Conservation (phyloP, 2,888 invertebrate species). For the Orthosia incerta region DNA sequence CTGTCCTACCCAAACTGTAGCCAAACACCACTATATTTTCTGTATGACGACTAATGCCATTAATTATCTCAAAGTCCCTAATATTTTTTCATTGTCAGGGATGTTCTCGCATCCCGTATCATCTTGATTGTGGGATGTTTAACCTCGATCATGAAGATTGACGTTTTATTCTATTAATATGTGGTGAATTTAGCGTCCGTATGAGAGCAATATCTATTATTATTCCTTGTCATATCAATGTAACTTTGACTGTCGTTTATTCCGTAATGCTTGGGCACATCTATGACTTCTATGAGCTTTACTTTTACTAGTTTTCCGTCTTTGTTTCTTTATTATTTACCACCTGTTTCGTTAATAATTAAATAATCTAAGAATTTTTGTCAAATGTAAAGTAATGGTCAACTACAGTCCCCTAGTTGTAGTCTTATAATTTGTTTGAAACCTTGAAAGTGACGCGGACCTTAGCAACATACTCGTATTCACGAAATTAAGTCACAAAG, state of each 20-base stretch:
- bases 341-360: neutral
- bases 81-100: conserved; percentile 42
- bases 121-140: conserved; percentile 71
- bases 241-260: neutral
- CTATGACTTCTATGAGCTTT: neutral
- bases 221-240: conserved; percentile 34
- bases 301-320: no score
- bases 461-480: neutral
- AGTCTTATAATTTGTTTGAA: neutral
- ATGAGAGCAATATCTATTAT: conserved; percentile 35
- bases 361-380: neutral
- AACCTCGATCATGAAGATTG: conserved; percentile 82
- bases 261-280: neutral
- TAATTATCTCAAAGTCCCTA: conserved; percentile 39
- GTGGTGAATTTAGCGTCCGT: conserved; percentile 52
- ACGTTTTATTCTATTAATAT: conserved; percentile 71
- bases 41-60: conserved; percentile 21
- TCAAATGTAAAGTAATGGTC: neutral
- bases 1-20: neutral
- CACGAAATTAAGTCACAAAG: neutral
- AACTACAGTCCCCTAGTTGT: neutral
- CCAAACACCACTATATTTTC: neutral
- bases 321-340: neutral
- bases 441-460: neutral
- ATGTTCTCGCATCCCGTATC: conserved; percentile 83